Evolutionary conservation across 1,140 invertebrate genomes (phyloP).

Genomic region (Drosophila varians): DNA sequence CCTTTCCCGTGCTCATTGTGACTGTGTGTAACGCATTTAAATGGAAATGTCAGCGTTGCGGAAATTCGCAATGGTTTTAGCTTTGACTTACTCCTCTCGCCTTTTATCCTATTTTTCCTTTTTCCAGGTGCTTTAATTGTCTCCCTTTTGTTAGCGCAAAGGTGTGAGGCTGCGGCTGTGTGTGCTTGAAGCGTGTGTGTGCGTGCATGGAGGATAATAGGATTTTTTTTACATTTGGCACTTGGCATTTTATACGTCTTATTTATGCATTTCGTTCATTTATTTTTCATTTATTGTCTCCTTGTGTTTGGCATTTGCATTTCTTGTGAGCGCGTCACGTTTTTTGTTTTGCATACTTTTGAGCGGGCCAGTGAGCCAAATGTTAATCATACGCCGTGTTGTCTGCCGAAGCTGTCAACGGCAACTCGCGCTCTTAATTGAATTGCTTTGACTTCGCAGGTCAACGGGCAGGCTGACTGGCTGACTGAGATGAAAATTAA

Average conservation of each 20-base stretch:
- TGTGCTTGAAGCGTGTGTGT: not conserved
- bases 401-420: conserved; percentile 5
- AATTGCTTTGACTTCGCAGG: conserved; percentile 55
- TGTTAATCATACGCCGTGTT: conserved; percentile 49
- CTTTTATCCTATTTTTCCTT: conserved; percentile 2
- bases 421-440: conserved; percentile 52
- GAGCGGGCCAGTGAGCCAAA: conserved; percentile 30
- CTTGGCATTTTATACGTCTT: conserved; percentile 66
- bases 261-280: conserved; percentile 75
- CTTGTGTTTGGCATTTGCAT: conserved; percentile 65
- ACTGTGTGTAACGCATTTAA: conserved; percentile 60
- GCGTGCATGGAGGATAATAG: conserved; percentile 44
- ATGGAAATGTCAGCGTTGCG: conserved; percentile 58
- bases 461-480: conserved; percentile 33
- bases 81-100: conserved; percentile 12
- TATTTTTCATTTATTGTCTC: conserved; percentile 60
- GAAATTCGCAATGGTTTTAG: conserved; percentile 43
- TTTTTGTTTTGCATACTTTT: conserved; percentile 68
- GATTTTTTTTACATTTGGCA: conserved; percentile 58
- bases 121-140: conserved; percentile 66
- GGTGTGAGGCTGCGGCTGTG: conserved; percentile 9
- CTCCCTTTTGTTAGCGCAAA: conserved; percentile 13
- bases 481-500: conserved; percentile 32
- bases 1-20: not conserved
- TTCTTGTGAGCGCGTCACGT: conserved; percentile 52